Percentiles rank a stretch among this genome's conserved stretches.
Evolutionary conservation across 2,797 vertebrate genomes (phyloP).

Genomic region (Gymnothorax reevesii): DNA sequence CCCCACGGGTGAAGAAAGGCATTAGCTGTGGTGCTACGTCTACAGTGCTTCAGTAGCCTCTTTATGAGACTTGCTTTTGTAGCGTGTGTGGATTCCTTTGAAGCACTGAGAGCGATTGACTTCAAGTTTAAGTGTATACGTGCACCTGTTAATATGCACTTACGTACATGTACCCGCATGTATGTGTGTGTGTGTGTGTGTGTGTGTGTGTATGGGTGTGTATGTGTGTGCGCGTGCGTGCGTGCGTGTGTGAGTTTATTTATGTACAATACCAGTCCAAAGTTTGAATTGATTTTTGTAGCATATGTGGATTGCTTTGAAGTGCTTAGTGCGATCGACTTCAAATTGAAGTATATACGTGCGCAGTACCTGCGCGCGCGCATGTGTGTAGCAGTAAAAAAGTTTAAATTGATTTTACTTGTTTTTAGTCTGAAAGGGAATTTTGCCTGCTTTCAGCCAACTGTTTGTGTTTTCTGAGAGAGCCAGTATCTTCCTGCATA

Average conservation of each 20-base stretch:
- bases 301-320: neutral
- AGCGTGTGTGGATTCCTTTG: neutral
- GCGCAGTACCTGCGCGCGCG: neutral
- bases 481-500: neutral
- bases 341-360: neutral
- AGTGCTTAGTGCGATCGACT: no score
- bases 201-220: neutral
- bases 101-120: neutral
- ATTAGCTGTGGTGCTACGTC: slow-evolving; percentile 62
- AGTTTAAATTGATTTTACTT: no score
- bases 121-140: neutral
- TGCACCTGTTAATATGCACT: neutral
- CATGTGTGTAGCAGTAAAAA: neutral
- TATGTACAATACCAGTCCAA: slow-evolving; percentile 16
- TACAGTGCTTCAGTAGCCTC: slow-evolving; percentile 48
- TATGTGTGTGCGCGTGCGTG: neutral
- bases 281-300: neutral
- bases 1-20: slow-evolving; percentile 62
- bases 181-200: neutral
- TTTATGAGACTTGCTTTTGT: slow-evolving; percentile 44
- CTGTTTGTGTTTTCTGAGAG: neutral
- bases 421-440: neutral
- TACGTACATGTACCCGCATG: neutral
- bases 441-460: neutral
- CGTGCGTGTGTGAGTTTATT: slow-evolving; percentile 34